These are phyloP conservation scores for Tauraco erythrolophus DNA, from an alignment of 2,113 vertebrate species.

Conservation along the genomic window DNA sequence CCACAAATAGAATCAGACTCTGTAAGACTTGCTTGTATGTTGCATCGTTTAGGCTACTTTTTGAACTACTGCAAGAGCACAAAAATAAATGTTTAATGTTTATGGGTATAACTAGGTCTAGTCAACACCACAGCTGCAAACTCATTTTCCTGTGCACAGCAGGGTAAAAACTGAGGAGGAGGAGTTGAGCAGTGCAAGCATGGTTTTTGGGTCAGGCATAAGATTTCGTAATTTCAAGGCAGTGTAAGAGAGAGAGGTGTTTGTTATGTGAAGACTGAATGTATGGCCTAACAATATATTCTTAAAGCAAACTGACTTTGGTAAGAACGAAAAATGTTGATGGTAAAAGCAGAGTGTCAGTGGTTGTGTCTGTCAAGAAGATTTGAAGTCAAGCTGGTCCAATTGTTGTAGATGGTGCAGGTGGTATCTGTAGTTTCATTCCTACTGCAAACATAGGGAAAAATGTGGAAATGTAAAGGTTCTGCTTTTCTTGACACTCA, in stretches of 20 bases:
- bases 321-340: neutral
- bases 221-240: neutral
- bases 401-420: neutral
- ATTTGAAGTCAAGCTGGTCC: neutral
- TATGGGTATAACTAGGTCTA: neutral
- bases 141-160: neutral
- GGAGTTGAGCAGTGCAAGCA: neutral
- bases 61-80: conserved; percentile 18
- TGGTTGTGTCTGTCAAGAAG: neutral
- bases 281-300: neutral
- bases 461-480: conserved; percentile 18
- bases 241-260: neutral
- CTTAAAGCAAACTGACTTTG: neutral
- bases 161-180: neutral
- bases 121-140: neutral
- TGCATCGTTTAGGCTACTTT: conserved; percentile 21
- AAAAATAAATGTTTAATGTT: neutral
- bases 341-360: neutral
- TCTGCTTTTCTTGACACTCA: conserved; percentile 28
- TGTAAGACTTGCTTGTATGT: neutral
- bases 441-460: neutral
- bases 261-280: neutral
- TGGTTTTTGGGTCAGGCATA: neutral
- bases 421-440: neutral
- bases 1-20: neutral